Conservation (phyloP, 2,797 vertebrate species). For the Xenentodon cancila region DNA sequence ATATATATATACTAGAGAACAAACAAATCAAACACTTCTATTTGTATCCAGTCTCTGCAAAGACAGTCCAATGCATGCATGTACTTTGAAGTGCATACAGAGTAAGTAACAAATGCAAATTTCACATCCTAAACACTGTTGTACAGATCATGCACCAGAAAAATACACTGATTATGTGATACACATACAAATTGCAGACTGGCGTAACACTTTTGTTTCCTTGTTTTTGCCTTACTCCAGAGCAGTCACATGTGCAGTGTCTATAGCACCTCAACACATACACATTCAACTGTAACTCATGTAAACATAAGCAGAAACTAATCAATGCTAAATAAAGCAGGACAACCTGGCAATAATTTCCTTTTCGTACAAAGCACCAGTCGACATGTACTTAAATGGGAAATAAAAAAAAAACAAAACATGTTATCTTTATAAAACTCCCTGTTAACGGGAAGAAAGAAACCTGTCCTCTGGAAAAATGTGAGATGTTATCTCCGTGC, state of each 20-base stretch:
- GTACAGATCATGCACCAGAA: slow-evolving; percentile 28
- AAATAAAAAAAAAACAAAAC: no score
- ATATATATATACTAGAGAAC: slow-evolving; percentile 11
- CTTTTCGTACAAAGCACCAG: no score
- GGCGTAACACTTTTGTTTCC: slow-evolving; percentile 23
- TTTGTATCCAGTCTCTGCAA: not conserved
- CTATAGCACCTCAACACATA: slow-evolving; percentile 8
- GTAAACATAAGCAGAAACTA: no score
- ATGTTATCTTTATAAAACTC: no score
- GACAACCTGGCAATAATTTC: no score
- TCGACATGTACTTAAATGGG: no score
- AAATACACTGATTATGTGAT: slow-evolving; percentile 28
- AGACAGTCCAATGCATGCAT: not conserved
- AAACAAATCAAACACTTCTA: not conserved
- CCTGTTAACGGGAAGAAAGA: no score
- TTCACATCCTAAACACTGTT: not conserved
- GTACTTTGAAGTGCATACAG: not conserved
- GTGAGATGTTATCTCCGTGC: slow-evolving; percentile 37
- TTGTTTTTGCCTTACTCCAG: slow-evolving; percentile 13
- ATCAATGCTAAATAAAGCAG: no score
- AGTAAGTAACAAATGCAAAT: slow-evolving; percentile 2
- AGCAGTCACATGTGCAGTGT: slow-evolving; percentile 18
- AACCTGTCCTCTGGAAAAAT: slow-evolving; percentile 22
- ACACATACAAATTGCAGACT: slow-evolving; percentile 40
- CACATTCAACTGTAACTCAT: not conserved